Evolutionary conservation across 2,113 vertebrate species (phyloP).

Genomic region (Equus quagga): DNA sequence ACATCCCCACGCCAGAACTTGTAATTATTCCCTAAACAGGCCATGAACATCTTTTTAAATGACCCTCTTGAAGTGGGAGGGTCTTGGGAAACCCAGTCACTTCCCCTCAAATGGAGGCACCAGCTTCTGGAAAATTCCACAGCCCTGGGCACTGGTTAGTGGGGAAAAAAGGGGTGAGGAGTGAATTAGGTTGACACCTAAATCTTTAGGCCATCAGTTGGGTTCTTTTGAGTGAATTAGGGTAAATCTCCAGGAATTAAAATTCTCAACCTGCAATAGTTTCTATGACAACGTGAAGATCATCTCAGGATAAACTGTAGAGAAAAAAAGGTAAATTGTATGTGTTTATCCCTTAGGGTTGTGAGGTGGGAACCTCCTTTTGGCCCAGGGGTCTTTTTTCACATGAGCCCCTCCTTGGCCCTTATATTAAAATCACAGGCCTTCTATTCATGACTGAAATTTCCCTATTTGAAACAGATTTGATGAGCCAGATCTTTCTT

Average conservation of each 20-base stretch:
- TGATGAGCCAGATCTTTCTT: background rate
- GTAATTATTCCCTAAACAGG: background rate
- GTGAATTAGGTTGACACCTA: background rate
- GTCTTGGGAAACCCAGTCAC: background rate
- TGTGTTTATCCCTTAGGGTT: background rate
- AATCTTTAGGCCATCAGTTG: background rate
- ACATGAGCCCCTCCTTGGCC: background rate
- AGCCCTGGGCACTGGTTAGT: background rate
- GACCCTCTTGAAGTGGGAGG: background rate
- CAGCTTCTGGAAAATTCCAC: background rate
- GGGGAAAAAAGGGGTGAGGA: background rate
- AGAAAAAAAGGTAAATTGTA: background rate
- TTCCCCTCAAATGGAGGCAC: background rate
- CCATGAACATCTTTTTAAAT: background rate
- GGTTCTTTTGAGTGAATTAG: slow-evolving; percentile 25
- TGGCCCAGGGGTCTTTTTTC: background rate
- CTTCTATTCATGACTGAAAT: background rate
- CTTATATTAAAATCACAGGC: background rate
- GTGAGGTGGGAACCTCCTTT: background rate
- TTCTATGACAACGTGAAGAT: slow-evolving; percentile 14
- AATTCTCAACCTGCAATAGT: background rate
- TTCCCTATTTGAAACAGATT: background rate
- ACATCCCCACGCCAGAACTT: background rate
- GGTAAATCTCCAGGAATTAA: slow-evolving; percentile 39
- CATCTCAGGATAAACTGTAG: slow-evolving; percentile 11